Base-by-base conservation (phyloP, 2,113 vertebrate genomes). In the Xenotilapia longispinis region DNA sequence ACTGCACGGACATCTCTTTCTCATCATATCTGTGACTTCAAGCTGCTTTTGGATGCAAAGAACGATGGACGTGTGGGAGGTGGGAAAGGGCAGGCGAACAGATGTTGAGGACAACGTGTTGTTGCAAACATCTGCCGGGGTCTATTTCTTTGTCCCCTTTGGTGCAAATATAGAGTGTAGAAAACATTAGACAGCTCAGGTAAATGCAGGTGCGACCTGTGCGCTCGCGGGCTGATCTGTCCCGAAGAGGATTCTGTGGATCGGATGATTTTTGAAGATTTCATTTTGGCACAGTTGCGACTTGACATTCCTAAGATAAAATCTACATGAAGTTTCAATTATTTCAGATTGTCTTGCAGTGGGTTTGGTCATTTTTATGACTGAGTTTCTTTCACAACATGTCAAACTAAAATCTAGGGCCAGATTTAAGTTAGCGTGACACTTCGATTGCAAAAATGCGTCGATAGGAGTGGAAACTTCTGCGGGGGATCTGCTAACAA, bases 41-140 rank as follows among this genome's bases (percentile, higher is more conserved):
- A 40, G 17, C 84, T 87, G 85, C 80, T 75, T 91, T 86, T 28
- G 33, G 83, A 85, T 88, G 78, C 82, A 54, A 81, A 47, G 51
- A 63, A 21, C 49, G 60, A 53, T 28, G 42, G 42, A 47, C 26
- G 26, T 26, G 26, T 26, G 28, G 28, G 5, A 5, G 28, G 28
- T 28, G 28, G 28, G 28, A 28, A 28, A 28, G 28, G 28, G 28
- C 28, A 28, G 28, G 28, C 28, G 28, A 28, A 28, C 88, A 92
- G 85, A 91, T 90, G 79, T 84, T 85, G 78, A 81, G 63, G 51
- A 36, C 51, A 75, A 47, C 14, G 23, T 19, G 70, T 3, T 19
- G 70, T 28, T 75, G 40, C 23, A 47, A 73, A 28, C 70, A 19
- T 75, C 4, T 19, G 0, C 70, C 0, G 9, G 42, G 15, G 42